These are phyloP conservation scores for Acrobasis consociella DNA, from an alignment of 2,888 invertebrate genomes.

Conservation along the genomic window DNA sequence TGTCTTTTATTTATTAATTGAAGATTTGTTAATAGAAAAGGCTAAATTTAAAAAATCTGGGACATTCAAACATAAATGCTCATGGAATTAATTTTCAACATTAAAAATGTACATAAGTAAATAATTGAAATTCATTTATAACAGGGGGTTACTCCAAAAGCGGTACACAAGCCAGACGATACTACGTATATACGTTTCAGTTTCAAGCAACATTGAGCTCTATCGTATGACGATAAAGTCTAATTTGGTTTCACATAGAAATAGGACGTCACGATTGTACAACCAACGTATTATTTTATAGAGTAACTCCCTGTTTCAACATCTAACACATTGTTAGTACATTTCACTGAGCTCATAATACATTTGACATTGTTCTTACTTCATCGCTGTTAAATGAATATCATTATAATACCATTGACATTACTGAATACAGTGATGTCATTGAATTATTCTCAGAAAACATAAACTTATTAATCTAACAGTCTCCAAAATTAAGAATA, in stretches of 20 bases:
- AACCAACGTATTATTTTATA: too few relatives aligned
- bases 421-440: neutral
- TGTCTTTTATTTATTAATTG: too few relatives aligned
- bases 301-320: too few relatives aligned
- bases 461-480: constrained; percentile 47
- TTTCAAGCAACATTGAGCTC: too few relatives aligned
- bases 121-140: neutral
- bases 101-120: neutral
- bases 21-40: neutral
- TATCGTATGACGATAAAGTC: too few relatives aligned
- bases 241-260: too few relatives aligned
- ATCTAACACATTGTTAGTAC: neutral
- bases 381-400: neutral
- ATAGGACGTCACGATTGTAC: too few relatives aligned
- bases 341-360: constrained; percentile 1
- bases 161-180: too few relatives aligned
- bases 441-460: constrained; percentile 1
- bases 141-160: too few relatives aligned
- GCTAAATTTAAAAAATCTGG: neutral
- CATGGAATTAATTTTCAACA: neutral
- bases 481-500: constrained; percentile 58
- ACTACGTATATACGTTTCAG: too few relatives aligned
- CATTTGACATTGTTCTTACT: neutral
- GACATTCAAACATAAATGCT: neutral
- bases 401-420: neutral